Evolutionary conservation across 2,113 vertebrate genomes (phyloP).

Genomic region (Serinus canaria): DNA sequence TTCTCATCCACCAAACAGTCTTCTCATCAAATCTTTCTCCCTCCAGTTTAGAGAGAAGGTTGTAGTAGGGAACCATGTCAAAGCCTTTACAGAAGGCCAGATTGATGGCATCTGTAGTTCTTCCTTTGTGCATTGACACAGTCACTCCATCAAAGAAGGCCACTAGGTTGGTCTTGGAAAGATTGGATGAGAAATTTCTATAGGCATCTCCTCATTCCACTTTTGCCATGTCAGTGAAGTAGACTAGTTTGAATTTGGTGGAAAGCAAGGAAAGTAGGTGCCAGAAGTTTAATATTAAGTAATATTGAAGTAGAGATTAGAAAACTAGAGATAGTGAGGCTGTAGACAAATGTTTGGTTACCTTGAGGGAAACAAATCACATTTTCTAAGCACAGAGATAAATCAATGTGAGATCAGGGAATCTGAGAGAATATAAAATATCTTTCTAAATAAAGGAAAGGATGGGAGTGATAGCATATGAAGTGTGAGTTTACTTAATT

Average conservation of each 20-base stretch:
- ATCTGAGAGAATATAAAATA: conserved; percentile 9
- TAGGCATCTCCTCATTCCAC: not conserved
- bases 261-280: not conserved
- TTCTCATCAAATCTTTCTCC: not conserved
- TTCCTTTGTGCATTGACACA: not conserved
- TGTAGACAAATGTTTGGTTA: conserved; percentile 8
- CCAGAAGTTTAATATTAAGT: not conserved
- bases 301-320: not conserved
- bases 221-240: not conserved
- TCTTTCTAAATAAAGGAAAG: conserved; percentile 36
- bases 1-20: not conserved
- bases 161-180: not conserved
- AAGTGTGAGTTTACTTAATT: conserved; percentile 33
- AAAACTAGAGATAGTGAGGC: not conserved
- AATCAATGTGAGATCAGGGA: not conserved
- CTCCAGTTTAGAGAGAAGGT: not conserved
- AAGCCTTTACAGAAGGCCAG: not conserved
- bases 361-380: not conserved
- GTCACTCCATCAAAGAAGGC: not conserved
- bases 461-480: not conserved
- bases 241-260: not conserved
- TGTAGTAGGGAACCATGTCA: not conserved
- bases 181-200: not conserved
- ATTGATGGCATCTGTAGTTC: not conserved
- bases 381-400: not conserved